A percentile compares a stretch with the other conserved stretches of the same genome.
Evolutionary conservation across 2,888 invertebrate species (phyloP).

Genomic region (Cybosia mesomella): DNA sequence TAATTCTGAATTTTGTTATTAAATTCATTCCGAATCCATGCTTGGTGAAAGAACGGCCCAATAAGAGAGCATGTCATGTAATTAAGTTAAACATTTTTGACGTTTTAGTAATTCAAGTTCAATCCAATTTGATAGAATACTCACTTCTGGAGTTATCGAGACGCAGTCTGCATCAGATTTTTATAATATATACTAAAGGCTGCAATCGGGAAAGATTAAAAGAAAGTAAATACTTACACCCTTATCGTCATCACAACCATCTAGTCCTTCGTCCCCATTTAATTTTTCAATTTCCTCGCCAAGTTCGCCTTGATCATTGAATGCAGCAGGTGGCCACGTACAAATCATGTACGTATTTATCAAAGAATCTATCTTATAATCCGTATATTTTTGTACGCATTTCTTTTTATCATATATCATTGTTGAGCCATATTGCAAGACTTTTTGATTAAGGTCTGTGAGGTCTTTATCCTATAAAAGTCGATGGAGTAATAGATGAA

Average conservation of each 20-base stretch:
- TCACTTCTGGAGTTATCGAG: too few relatives aligned
- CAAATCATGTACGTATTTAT: conserved; percentile 10
- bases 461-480: conserved; percentile 2
- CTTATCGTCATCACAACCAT: neutral
- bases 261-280: neutral
- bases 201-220: too few relatives aligned
- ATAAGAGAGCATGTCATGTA: too few relatives aligned
- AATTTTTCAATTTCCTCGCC: too few relatives aligned
- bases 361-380: neutral
- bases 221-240: neutral
- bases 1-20: too few relatives aligned
- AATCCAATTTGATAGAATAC: too few relatives aligned
- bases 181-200: too few relatives aligned
- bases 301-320: conserved; percentile 1
- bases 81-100: too few relatives aligned
- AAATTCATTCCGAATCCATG: too few relatives aligned
- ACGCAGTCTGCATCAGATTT: too few relatives aligned
- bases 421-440: neutral
- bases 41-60: too few relatives aligned
- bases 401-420: neutral
- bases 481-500: neutral
- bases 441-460: neutral
- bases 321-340: neutral
- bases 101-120: too few relatives aligned
- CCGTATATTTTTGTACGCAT: neutral